A percentile compares a stretch with the other conserved stretches of the same genome.
These are phyloP conservation scores for Timema cristinae DNA, from an alignment of 2,888 invertebrate genomes.

Conservation along the genomic window DNA sequence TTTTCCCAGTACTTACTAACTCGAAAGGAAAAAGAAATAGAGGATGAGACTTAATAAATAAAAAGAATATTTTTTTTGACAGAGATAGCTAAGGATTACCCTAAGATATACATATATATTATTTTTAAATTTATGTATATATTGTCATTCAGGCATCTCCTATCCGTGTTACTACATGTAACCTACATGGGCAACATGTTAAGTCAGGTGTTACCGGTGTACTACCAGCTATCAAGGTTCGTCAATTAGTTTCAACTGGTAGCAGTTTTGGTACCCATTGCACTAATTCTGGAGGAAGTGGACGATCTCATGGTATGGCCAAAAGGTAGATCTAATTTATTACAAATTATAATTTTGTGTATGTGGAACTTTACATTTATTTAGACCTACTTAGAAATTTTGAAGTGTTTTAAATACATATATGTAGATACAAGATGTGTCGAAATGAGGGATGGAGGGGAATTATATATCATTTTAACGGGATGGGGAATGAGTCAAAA, in stretches of 20 bases:
- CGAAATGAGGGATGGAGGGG: too few species aligned
- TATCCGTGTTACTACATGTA: constrained; percentile 83
- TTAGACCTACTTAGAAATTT: too few species aligned
- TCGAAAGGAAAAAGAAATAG: too few species aligned
- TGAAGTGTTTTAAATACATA: too few species aligned
- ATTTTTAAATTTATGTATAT: too few species aligned
- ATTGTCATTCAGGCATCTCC: constrained; percentile 63
- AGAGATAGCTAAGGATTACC: not conserved
- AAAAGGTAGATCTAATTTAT: constrained; percentile 9
- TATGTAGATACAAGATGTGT: too few species aligned
- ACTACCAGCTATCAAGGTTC: constrained; percentile 66
- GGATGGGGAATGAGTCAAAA: too few species aligned
- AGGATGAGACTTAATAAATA: too few species aligned
- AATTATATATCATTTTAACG: too few species aligned
- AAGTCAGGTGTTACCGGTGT: constrained; percentile 85
- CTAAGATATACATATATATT: not conserved
- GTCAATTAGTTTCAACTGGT: constrained; percentile 62
- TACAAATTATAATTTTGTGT: not conserved
- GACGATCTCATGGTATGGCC: constrained; percentile 46
- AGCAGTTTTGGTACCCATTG: constrained; percentile 51
- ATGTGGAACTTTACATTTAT: too few species aligned
- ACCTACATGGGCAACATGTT: constrained; percentile 90
- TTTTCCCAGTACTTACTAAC: too few species aligned
- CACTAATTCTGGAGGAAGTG: constrained; percentile 63
- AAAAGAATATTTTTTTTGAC: not conserved